Percentiles rank a stretch among this genome's conserved stretches.
Conservation (phyloP, 2,888 invertebrate genomes). For the Heteromurus nitidus region DNA sequence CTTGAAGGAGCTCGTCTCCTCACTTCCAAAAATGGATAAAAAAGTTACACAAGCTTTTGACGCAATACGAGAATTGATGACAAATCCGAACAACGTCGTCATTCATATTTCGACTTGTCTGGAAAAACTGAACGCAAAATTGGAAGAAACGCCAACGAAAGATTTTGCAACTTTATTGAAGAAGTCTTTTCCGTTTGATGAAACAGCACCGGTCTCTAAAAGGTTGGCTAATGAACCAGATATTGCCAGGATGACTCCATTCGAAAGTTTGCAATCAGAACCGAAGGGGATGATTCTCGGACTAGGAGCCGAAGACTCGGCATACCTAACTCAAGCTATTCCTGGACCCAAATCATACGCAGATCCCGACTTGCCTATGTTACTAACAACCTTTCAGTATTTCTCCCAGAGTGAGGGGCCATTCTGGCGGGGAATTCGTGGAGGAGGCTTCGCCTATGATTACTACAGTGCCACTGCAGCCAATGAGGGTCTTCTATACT, state of each 20-base stretch:
- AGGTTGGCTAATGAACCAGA: conserved; percentile 69
- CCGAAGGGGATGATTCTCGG: conserved; percentile 81
- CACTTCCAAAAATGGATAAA: conserved; percentile 76
- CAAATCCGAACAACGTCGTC: conserved; percentile 80
- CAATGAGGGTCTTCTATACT: conserved; percentile 83
- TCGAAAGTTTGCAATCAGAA: conserved; percentile 34
- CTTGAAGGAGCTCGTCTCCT: conserved; percentile 81
- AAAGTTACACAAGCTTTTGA: conserved; percentile 78
- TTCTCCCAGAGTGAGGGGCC: conserved; percentile 92
- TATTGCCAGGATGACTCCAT: conserved; percentile 67
- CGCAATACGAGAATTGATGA: conserved; percentile 80
- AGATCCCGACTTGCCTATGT: conserved; percentile 82
- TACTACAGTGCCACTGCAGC: conserved; percentile 82
- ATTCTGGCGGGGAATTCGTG: conserved; percentile 91
- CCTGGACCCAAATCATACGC: conserved; percentile 82
- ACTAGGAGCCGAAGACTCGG: conserved; percentile 88
- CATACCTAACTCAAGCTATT: conserved; percentile 82
- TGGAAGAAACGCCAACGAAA: conserved; percentile 74
- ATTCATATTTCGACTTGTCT: conserved; percentile 86
- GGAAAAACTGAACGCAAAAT: conserved; percentile 77
- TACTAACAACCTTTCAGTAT: conserved; percentile 89
- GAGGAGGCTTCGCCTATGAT: conserved; percentile 89
- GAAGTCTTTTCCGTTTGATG: conserved; percentile 62
- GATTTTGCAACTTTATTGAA: conserved; percentile 54
- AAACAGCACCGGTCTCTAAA: not conserved